These are phyloP conservation scores for Echinops telfairi DNA, from an alignment of 2,113 vertebrate genomes.

Conservation along the genomic window DNA sequence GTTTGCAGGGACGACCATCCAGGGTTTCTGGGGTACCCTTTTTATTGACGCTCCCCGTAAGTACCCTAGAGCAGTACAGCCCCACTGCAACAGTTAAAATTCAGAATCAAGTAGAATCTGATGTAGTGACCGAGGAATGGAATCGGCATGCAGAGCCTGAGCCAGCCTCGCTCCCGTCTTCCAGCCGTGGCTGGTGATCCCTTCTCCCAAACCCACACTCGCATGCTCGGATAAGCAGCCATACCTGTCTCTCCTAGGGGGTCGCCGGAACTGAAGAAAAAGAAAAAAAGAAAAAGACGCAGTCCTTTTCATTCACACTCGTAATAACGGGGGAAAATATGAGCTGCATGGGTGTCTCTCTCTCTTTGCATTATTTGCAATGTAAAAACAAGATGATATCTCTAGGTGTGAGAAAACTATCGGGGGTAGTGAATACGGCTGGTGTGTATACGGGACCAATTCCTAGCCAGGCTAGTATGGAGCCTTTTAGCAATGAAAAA, in stretches of 20 bases:
- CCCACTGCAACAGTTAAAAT: constrained; percentile 48
- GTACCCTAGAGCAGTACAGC: constrained; percentile 34
- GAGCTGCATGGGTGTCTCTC: neutral
- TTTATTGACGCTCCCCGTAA: constrained; percentile 31
- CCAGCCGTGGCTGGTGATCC: neutral
- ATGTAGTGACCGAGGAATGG: constrained; percentile 62
- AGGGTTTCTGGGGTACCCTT: constrained; percentile 42
- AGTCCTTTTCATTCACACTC: constrained; percentile 55
- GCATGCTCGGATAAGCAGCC: constrained; percentile 69
- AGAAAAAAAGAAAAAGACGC: neutral
- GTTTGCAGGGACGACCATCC: constrained; percentile 17
- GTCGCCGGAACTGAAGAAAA: constrained; percentile 11
- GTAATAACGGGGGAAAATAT: constrained; percentile 48
- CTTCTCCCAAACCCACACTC: constrained; percentile 61
- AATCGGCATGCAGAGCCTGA: neutral
- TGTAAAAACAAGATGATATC: neutral
- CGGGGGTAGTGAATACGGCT: neutral
- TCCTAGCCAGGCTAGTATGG: constrained; percentile 44
- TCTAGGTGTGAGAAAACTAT: constrained; percentile 40
- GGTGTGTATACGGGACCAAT: neutral
- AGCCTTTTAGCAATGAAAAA: constrained; percentile 15
- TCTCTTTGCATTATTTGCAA: neutral
- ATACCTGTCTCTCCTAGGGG: constrained; percentile 34
- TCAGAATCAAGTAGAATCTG: constrained; percentile 70
- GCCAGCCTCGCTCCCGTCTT: neutral